Conservation (phyloP, 2,888 invertebrate species). For the Cyclophora albipunctata region DNA sequence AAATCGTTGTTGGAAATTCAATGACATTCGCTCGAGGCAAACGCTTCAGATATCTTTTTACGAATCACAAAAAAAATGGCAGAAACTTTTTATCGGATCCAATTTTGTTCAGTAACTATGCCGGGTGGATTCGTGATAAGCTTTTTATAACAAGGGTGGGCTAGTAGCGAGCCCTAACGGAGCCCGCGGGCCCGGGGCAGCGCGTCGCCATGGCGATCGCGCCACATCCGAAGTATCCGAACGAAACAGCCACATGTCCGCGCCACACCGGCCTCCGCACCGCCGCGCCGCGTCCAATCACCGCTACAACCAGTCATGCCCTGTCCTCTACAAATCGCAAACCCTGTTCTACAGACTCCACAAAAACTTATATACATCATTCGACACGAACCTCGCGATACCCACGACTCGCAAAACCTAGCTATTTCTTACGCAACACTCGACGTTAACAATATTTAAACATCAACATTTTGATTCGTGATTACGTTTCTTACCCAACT, state of each 20-base stretch:
- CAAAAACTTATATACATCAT: conserved; percentile 31
- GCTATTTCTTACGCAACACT: conserved; percentile 1
- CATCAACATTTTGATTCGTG: no score
- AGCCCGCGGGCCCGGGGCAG: conserved; percentile 3
- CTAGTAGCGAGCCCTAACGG: conserved; percentile 9
- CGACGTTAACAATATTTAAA: no score
- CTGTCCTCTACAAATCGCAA: conserved; percentile 11
- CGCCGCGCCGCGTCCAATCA: conserved; percentile 1
- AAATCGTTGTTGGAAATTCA: conserved; percentile 52
- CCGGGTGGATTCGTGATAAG: conserved; percentile 52
- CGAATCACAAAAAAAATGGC: conserved; percentile 48
- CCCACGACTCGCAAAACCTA: conserved; percentile 1
- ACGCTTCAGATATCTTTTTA: conserved; percentile 46
- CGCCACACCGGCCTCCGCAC: conserved; percentile 6
- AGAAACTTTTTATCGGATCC: conserved; percentile 53
- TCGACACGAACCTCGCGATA: conserved; percentile 18
- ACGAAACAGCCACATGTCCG: conserved; percentile 16
- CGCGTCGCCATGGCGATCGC: conserved; percentile 20
- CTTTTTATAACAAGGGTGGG: conserved; percentile 50
- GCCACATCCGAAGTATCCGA: not conserved
- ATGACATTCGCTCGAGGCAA: conserved; percentile 45
- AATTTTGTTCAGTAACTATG: conserved; percentile 55
- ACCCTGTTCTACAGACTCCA: conserved; percentile 17
- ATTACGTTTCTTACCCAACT: no score
- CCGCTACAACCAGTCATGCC: conserved; percentile 16